Evolutionary conservation across 2,888 invertebrate species (phyloP), one percentile per base, ranked within the genome.

Genomic region (Cataglyphis rosenhaueri): DNA sequence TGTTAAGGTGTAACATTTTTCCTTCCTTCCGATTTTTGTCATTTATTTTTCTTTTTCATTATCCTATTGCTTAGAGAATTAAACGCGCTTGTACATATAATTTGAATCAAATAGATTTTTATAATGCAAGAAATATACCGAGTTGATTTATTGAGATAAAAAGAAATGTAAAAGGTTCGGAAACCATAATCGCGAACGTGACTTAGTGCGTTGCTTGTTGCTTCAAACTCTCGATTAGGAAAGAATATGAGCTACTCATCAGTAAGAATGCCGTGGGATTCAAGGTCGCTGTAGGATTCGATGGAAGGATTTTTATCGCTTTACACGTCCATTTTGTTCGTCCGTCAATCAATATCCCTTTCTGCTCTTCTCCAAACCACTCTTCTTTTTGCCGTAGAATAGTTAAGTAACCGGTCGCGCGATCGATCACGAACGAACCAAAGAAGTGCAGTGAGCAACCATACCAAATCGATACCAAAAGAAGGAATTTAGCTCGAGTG

Each of bases 401-500:
- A 81, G 44, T 68, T 79, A 84, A 78, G 35, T 70, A 74, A 71
- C 70, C 64, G 83, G 35, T 68, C 71, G 84, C 52, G 78, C 83
- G 84, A n/a, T 84, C 79, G 66, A 82, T 73, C 78, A 83, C 74
- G 78, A 86, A 84, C 70, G 81, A 82, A 88, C 86, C 90, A 87
- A 88, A 89, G 90, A 88, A 85, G 76, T 75, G 73, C 68, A 83
- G 61, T 84, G 87, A 84, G 86, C 87, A 90, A 88, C 88, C 83
- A 89, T 85, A 88, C 90, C 89, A 90, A 90, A 90, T 84, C 78
- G 81, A 86, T 89, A 89, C 90, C 89, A 87, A 89, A 88, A 89
- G 81, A 81, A 75, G 78, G 12, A 59, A 57, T 62, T 81, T 78
- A 84, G 75, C 59, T 61, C 71, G 75, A 55, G 64, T 25, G 59